Percentiles rank a stretch among this genome's conserved stretches.
These are phyloP conservation scores for Zaprionus inermis DNA, from an alignment of 1,140 invertebrate genomes.

Conservation along the genomic window DNA sequence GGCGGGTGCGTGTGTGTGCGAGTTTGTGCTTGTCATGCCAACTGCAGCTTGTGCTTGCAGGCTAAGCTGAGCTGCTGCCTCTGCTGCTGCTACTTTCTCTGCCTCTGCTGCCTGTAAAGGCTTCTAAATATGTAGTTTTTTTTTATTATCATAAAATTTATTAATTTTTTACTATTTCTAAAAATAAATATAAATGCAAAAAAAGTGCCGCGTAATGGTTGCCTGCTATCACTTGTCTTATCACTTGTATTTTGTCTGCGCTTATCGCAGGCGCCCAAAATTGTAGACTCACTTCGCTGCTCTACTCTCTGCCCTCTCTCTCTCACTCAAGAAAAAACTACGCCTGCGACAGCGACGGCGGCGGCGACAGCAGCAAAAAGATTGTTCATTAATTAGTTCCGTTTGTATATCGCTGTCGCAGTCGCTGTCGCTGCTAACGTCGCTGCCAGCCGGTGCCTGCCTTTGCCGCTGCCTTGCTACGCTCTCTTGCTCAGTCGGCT, in stretches of 20 bases:
- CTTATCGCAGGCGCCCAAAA: conserved; percentile 7
- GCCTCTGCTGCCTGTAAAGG: not conserved
- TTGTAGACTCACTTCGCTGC: not conserved
- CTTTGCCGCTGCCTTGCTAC: conserved; percentile 7
- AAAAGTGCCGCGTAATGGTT: conserved; percentile 12
- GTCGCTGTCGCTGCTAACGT: conserved; percentile 17
- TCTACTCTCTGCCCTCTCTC: not conserved
- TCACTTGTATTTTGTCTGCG: not conserved
- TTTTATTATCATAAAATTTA: not conserved
- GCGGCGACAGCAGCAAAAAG: conserved; percentile 58
- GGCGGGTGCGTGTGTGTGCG: not conserved
- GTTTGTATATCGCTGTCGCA: conserved; percentile 40
- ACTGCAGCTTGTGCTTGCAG: not conserved
- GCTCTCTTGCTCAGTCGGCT: not conserved
- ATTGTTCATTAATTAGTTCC: conserved; percentile 81
- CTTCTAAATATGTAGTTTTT: not conserved
- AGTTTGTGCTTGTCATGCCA: not conserved
- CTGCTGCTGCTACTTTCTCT: not conserved
- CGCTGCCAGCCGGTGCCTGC: not conserved
- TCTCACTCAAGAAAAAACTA: conserved; percentile 30
- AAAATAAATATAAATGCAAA: conserved; percentile 9
- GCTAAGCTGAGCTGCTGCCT: not conserved
- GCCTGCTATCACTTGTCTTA: conserved; percentile 11
- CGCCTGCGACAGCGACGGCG: not conserved
- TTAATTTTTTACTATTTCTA: not conserved